Conservation (phyloP, 2,113 vertebrate genomes). For the Pachypanchax playfairii region DNA sequence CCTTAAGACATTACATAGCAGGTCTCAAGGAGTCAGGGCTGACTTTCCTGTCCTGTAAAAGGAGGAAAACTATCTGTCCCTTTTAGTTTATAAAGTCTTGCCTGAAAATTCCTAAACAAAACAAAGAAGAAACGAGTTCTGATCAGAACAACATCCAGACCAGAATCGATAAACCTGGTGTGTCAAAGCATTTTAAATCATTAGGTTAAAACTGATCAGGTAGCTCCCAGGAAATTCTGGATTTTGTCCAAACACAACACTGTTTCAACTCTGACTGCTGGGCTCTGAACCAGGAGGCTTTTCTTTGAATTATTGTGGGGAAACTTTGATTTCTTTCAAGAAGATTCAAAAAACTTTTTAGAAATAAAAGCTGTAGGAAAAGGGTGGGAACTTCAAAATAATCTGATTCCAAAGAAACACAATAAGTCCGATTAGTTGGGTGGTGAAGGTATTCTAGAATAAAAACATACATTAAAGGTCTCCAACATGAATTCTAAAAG, state of each 20-base stretch:
- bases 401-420: neutral
- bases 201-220: conserved; percentile 24
- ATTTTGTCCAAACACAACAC: conserved; percentile 27
- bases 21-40: conserved; percentile 34
- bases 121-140: conserved; percentile 29
- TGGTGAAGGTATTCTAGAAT: too few species aligned
- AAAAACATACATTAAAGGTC: neutral
- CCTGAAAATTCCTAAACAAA: conserved; percentile 19
- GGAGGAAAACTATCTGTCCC: neutral
- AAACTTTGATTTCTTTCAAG: neutral
- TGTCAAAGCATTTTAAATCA: conserved; percentile 20
- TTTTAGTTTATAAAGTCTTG: neutral
- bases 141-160: neutral
- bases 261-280: conserved; percentile 34
- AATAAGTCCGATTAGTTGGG: neutral
- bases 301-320: conserved; percentile 35
- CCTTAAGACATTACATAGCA: conserved; percentile 24
- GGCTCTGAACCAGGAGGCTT: conserved; percentile 4
- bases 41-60: neutral
- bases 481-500: conserved; percentile 10
- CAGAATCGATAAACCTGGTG: neutral
- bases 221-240: conserved; percentile 37
- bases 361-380: conserved; percentile 13
- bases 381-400: neutral
- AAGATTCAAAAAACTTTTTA: conserved; percentile 30